Conservation (phyloP, 2,888 invertebrate species). For the Apoda limacodes region DNA sequence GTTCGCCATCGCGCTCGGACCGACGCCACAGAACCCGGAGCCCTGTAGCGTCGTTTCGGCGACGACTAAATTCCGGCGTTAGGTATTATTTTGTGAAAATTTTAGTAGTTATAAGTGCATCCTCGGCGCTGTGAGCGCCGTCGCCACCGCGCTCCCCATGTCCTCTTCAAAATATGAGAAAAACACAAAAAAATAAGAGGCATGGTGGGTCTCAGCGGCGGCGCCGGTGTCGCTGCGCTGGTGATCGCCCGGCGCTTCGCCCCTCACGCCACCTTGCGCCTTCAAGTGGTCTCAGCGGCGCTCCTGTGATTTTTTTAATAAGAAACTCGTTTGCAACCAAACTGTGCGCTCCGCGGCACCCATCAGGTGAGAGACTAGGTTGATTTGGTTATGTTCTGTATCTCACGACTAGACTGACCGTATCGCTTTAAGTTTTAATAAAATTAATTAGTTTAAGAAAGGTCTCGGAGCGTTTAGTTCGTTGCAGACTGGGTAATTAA, state of each 20-base stretch:
- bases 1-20: slow-evolving; percentile 34
- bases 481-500: slow-evolving; percentile 8
- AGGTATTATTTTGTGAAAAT: slow-evolving; percentile 69
- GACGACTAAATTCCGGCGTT: slow-evolving; percentile 62
- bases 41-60: slow-evolving; percentile 36
- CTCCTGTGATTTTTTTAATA: slow-evolving; percentile 23
- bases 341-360: slow-evolving; percentile 2
- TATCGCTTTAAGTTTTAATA: no score
- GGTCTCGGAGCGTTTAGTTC: no score
- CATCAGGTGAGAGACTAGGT: no score
- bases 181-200: slow-evolving; percentile 48
- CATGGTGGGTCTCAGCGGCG: slow-evolving; percentile 21
- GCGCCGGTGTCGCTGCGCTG: slow-evolving; percentile 24
- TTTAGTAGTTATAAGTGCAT: slow-evolving; percentile 63
- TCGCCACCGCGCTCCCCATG: slow-evolving; percentile 23
- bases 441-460: no score
- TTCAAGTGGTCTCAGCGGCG: slow-evolving; percentile 19
- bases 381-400: no score
- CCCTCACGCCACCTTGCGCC: slow-evolving; percentile 26
- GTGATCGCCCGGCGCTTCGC: slow-evolving; percentile 26
- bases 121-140: slow-evolving; percentile 27
- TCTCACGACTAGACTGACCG: no score
- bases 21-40: slow-evolving; percentile 43
- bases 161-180: slow-evolving; percentile 42
- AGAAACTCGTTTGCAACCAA: slow-evolving; percentile 5